phyloP scores from a whole-genome alignment of 2,888 invertebrate species.

The Neoitamus cyanurus region DNA sequence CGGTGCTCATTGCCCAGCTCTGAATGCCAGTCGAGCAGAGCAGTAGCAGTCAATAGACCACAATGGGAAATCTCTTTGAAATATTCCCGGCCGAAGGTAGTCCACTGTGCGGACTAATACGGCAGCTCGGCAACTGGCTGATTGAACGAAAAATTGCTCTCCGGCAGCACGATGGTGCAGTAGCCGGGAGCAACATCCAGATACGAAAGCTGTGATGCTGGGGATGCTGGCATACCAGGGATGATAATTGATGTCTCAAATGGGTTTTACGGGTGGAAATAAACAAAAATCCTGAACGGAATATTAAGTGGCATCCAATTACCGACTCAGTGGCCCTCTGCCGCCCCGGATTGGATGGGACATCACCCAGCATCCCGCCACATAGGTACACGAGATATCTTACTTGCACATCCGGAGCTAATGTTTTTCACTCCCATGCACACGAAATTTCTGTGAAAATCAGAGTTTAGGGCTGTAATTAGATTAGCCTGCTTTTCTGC shows the following conservation, averaged over 20 bases:
- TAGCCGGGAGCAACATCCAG: background rate
- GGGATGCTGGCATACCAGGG: too few relatives aligned
- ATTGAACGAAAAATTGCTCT: slow-evolving; percentile 17
- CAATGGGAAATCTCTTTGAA: background rate
- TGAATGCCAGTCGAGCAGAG: background rate
- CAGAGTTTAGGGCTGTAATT: slow-evolving; percentile 1
- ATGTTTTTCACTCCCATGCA: background rate
- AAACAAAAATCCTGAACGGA: slow-evolving; percentile 36
- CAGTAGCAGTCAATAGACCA: slow-evolving; percentile 22
- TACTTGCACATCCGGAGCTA: background rate
- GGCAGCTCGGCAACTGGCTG: background rate
- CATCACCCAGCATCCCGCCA: background rate
- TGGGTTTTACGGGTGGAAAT: slow-evolving; percentile 33
- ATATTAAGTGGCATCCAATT: slow-evolving; percentile 35
- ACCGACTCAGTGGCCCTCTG: background rate
- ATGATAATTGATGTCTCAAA: slow-evolving; percentile 42
- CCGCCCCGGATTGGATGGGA: background rate
- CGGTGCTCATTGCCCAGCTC: background rate
- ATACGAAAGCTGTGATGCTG: background rate
- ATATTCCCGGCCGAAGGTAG: background rate
- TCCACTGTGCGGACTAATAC: background rate
- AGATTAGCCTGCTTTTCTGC: background rate
- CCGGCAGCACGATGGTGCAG: background rate
- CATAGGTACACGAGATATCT: background rate
- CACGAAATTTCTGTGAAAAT: slow-evolving; percentile 1